Evolutionary conservation across 1,140 invertebrate species (phyloP), one percentile per base, ranked within the genome.

Genomic region (Triops cancriformis): DNA sequence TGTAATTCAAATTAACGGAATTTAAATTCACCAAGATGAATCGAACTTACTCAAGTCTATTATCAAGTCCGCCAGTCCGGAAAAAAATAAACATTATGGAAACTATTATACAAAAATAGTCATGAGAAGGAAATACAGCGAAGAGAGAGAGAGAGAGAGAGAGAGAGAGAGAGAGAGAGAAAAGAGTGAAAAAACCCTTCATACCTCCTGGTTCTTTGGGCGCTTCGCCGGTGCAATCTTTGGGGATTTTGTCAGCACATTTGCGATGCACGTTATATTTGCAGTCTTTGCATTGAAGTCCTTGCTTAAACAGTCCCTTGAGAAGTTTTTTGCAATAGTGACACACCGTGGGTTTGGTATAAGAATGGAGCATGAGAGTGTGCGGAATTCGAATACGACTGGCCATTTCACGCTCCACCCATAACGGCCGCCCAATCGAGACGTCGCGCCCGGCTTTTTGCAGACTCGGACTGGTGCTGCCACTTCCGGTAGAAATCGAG

Each of bases 251-350:
- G 28, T 95, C 93, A 80, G 95, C 89, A 86, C 97, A 99, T 85
- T 98, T 98, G 84, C 98, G 96, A 85, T 99, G 97, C 79, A 93
- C 95, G 87, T 99, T 99, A 85, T 96, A 98, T 84, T 96, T 95
- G 84, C 97, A 99, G 88, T 98, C 97, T 87, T 96, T 94, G 85
- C 98, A 99, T 85, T 99, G 97, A 77, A 98, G 85, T 72, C 98
- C 95, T 87, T 99, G 98, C 83, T 97, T 94, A 85, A 98, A 98
- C 73, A 99, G 88, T 1, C 97, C 97, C 82, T 94, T 93, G 27
- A 99, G 88, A 80, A 99, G 88, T 86, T 97, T 97, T 84, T 97
- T 96, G 87, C 97, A 99, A 83, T 91, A 89, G 81, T 97, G 93
- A 85, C 98, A 99, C 14, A 98, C 92, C 0, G 98, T 99, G 26